A percentile compares a stretch with the other conserved stretches of the same genome.
These are phyloP conservation scores for Leptinotarsa undecemlineata DNA, from an alignment of 1,140 invertebrate species.

Conservation along the genomic window DNA sequence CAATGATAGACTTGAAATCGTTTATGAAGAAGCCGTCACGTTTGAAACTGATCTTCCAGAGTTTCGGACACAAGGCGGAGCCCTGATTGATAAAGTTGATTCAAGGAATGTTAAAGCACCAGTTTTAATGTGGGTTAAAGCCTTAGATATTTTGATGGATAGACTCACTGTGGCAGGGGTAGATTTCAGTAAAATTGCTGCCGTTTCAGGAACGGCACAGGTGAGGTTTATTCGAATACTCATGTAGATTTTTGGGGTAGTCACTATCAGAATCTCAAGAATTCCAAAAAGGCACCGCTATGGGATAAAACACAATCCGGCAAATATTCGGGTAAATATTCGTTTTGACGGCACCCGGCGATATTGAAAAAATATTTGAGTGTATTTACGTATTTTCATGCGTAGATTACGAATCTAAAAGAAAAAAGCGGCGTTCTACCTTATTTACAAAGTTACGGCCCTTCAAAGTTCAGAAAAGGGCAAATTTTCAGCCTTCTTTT, in stretches of 20 bases:
- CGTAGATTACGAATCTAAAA: too few species aligned
- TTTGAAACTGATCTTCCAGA: constrained; percentile 91
- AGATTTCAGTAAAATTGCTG: constrained; percentile 79
- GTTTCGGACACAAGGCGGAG: constrained; percentile 85
- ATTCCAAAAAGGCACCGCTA: too few species aligned
- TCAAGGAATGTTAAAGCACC: constrained; percentile 74
- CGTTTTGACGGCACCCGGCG: too few species aligned
- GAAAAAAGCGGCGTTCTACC: too few species aligned
- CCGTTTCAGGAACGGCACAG: constrained; percentile 89
- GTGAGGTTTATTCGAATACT: constrained; percentile 56
- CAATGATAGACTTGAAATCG: constrained; percentile 71
- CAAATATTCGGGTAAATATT: too few species aligned
- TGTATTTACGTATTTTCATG: too few species aligned
- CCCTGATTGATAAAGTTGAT: constrained; percentile 65
- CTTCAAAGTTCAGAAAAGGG: too few species aligned
- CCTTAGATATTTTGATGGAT: constrained; percentile 89
- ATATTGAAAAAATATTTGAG: too few species aligned
- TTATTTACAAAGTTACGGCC: too few species aligned
- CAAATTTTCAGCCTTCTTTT: too few species aligned
- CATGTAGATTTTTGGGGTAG: background rate
- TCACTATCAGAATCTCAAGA: background rate
- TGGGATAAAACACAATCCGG: too few species aligned
- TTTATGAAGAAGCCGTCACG: constrained; percentile 79
- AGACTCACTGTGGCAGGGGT: constrained; percentile 78
- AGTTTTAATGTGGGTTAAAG: constrained; percentile 93